These are phyloP conservation scores for Drosophila insularis DNA, from an alignment of 1,140 invertebrate genomes.

Conservation along the genomic window DNA sequence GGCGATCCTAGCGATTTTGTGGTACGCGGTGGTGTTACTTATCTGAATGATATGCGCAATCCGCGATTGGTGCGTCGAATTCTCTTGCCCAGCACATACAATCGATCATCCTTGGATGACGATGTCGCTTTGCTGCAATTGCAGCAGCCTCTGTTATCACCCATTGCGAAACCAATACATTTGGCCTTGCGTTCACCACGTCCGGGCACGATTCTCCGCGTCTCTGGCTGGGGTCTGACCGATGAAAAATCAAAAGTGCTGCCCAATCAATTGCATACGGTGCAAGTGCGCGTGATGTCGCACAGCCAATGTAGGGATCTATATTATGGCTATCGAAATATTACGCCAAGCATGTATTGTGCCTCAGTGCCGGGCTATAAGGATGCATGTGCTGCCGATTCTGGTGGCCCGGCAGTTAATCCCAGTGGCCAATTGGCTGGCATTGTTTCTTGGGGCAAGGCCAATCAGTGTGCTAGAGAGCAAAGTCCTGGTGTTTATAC, in stretches of 20 bases:
- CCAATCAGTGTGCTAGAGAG: conserved; percentile 83
- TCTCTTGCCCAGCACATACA: conserved; percentile 48
- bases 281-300: conserved; percentile 53
- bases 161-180: conserved; percentile 40
- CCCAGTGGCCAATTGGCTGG: conserved; percentile 84
- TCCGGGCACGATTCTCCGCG: conserved; percentile 36
- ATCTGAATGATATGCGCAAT: conserved; percentile 55
- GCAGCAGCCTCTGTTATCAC: conserved; percentile 40
- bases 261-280: conserved; percentile 69
- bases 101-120: conserved; percentile 52
- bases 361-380: conserved; percentile 82
- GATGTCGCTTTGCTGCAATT: conserved; percentile 67
- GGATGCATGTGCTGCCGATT: conserved; percentile 87
- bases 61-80: conserved; percentile 50
- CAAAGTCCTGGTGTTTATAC: conserved; percentile 86
- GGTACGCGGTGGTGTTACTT: conserved; percentile 67
- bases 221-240: conserved; percentile 71
- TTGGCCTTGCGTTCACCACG: conserved; percentile 40
- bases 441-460: conserved; percentile 88
- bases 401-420: conserved; percentile 86
- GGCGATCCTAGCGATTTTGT: conserved; percentile 52
- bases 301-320: conserved; percentile 40
- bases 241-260: conserved; percentile 28
- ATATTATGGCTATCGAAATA: conserved; percentile 55
- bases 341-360: conserved; percentile 83